phyloP scores from a whole-genome alignment of 2,113 vertebrate species.

The Eidolon helvum region DNA sequence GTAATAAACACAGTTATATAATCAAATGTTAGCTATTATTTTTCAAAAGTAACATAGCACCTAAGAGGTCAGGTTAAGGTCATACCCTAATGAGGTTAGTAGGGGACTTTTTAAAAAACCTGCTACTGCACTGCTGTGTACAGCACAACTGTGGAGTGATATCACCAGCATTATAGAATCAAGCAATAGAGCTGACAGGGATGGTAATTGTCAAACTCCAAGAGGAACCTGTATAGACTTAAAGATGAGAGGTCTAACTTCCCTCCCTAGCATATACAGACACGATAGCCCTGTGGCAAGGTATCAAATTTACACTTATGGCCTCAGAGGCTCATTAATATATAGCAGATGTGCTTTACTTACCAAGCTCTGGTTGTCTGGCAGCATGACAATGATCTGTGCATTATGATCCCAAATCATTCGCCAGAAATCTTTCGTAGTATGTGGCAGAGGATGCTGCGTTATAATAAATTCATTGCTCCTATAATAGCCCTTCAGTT shows the following conservation, averaged over 20 bases:
- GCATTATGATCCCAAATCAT: constrained; percentile 99
- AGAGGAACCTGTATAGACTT: not conserved
- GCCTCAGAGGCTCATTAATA: not conserved
- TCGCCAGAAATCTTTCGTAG: constrained; percentile 97
- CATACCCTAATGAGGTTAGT: not conserved
- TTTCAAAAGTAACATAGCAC: not conserved
- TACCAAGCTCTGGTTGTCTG: constrained; percentile 95
- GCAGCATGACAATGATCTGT: constrained; percentile 97
- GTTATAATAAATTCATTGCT: constrained; percentile 98
- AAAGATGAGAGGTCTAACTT: not conserved
- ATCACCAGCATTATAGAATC: not conserved
- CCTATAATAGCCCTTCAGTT: constrained; percentile 91
- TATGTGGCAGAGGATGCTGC: constrained; percentile 96
- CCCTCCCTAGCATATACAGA: not conserved
- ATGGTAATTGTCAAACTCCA: not conserved
- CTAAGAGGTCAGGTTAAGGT: not conserved
- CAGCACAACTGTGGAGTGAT: not conserved
- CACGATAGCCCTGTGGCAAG: not conserved
- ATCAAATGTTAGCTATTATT: not conserved
- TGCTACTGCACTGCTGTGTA: too few species aligned
- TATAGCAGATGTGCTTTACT: constrained; percentile 44
- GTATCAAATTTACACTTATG: not conserved
- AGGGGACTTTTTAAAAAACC: not conserved
- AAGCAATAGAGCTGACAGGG: rapidly evolving
- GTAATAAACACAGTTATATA: not conserved